phyloP scores from a whole-genome alignment of 1,140 invertebrate genomes.

The Drosophila dunni region DNA sequence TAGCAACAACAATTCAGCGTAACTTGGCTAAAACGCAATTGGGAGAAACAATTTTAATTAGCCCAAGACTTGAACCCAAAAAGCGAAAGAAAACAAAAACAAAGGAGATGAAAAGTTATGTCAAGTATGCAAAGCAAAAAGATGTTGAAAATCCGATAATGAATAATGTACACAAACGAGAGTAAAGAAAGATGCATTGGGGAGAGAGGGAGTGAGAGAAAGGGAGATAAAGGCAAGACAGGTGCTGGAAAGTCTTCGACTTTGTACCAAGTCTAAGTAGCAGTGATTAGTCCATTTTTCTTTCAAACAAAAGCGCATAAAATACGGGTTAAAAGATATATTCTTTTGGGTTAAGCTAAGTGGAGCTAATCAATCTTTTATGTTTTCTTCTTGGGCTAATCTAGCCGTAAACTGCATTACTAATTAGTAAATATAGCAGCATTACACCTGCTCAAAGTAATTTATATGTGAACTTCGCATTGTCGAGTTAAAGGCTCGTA shows the following conservation, averaged over 20 bases:
- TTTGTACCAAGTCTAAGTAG: slow-evolving; percentile 7
- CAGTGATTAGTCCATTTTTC: slow-evolving; percentile 11
- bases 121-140: slow-evolving; percentile 46
- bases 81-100: neutral
- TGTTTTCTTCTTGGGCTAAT: no score
- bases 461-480: neutral
- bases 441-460: neutral
- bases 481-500: neutral
- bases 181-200: neutral
- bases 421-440: neutral
- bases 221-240: neutral
- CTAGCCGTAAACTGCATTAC: no score
- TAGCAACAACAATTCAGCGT: slow-evolving; percentile 11
- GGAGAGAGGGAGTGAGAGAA: neutral
- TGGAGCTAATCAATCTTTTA: no score
- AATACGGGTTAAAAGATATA: slow-evolving; percentile 7
- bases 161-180: slow-evolving; percentile 14
- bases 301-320: neutral
- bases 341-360: neutral
- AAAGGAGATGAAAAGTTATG: slow-evolving; percentile 51
- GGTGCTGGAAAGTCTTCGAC: neutral
- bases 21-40: slow-evolving; percentile 53
- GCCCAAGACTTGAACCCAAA: slow-evolving; percentile 32
- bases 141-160: slow-evolving; percentile 26
- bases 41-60: slow-evolving; percentile 62